Evolutionary conservation across 1,140 invertebrate species (phyloP).

Genomic region (Drosophila tani): DNA sequence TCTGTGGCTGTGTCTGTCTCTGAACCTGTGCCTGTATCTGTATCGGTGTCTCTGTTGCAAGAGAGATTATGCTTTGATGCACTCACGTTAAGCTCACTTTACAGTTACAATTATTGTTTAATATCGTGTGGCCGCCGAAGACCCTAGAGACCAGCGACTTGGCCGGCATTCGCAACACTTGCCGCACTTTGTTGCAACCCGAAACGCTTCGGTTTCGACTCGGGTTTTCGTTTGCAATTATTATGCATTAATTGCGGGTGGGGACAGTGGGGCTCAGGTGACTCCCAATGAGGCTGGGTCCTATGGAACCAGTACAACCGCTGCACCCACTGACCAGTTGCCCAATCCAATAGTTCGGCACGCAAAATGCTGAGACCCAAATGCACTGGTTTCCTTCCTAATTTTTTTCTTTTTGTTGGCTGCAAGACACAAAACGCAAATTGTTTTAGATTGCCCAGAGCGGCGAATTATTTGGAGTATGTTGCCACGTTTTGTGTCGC

Average conservation of each 20-base stretch:
- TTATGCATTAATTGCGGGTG: conserved; percentile 82
- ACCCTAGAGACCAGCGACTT: conserved; percentile 58
- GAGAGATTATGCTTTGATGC: conserved; percentile 83
- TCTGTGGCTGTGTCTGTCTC: conserved; percentile 10
- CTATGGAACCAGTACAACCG: conserved; percentile 3
- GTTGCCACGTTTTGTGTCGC: conserved; percentile 81
- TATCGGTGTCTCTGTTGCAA: conserved; percentile 71
- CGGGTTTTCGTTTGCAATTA: conserved; percentile 74
- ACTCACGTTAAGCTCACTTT: conserved; percentile 84
- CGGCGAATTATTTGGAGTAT: conserved; percentile 68
- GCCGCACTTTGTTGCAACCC: conserved; percentile 67
- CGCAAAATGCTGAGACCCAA: conserved; percentile 21
- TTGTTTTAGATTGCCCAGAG: conserved; percentile 73
- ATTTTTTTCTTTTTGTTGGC: conserved; percentile 8
- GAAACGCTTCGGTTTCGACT: conserved; percentile 36
- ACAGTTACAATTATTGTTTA: conserved; percentile 84
- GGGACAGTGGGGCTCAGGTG: conserved; percentile 53
- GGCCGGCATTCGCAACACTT: conserved; percentile 75
- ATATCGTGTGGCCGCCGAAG: conserved; percentile 71
- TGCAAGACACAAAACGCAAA: conserved; percentile 64
- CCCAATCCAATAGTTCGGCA: conserved; percentile 41
- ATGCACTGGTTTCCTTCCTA: conserved; percentile 9
- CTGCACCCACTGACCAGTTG: conserved; percentile 34
- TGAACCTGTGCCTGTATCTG: conserved; percentile 13
- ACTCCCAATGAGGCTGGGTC: conserved; percentile 29